phyloP scores from a whole-genome alignment of 2,888 invertebrate genomes.

The Petrolisthes cinctipes region DNA sequence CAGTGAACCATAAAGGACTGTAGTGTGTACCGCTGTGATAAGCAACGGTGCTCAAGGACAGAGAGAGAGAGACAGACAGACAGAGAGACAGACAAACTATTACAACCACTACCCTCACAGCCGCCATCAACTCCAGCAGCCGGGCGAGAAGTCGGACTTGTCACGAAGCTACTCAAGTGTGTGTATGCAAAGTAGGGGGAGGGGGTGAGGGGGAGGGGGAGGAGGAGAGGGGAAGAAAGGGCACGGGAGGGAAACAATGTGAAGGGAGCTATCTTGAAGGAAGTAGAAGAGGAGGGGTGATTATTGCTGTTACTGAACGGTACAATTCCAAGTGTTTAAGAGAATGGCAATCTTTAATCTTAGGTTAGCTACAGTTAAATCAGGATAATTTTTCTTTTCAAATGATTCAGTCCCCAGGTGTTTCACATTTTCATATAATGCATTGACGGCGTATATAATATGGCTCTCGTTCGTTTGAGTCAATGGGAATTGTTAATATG shows the following conservation, averaged over 20 bases:
- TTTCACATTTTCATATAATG: too few species aligned
- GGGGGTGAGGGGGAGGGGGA: background rate
- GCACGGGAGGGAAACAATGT: background rate
- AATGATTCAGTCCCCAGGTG: too few species aligned
- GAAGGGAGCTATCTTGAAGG: background rate
- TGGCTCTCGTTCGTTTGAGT: too few species aligned
- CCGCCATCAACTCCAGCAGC: background rate
- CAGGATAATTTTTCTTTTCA: too few species aligned
- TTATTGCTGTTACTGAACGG: too few species aligned
- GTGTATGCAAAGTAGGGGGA: slow-evolving; percentile 10
- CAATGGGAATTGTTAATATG: too few species aligned
- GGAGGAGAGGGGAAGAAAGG: slow-evolving; percentile 14
- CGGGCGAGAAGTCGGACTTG: background rate
- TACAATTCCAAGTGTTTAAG: too few species aligned
- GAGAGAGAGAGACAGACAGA: background rate
- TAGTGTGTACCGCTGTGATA: slow-evolving; percentile 22
- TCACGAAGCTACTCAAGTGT: background rate
- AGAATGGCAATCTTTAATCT: too few species aligned
- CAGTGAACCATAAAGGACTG: too few species aligned
- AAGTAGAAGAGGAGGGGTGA: too few species aligned
- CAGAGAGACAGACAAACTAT: background rate
- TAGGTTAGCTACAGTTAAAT: too few species aligned
- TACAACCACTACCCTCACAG: background rate
- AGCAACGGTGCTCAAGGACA: slow-evolving; percentile 48
- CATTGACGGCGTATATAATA: too few species aligned